Conservation (phyloP, 2,113 vertebrate genomes). For the Oncorhynchus keta region DNA sequence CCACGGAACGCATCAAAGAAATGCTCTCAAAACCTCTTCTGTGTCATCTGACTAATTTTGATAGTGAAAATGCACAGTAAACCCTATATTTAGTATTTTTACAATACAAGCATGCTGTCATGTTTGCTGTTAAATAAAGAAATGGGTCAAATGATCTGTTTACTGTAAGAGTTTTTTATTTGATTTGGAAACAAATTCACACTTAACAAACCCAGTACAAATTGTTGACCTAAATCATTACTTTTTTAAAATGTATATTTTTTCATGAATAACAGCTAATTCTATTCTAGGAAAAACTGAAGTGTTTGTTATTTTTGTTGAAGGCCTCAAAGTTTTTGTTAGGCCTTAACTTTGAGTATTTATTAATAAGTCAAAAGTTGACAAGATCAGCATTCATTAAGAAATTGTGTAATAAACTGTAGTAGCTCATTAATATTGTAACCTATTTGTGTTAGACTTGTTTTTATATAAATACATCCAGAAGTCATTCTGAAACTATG, state of each 20-base stretch:
- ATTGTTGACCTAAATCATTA: slow-evolving; percentile 20
- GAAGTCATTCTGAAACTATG: slow-evolving; percentile 97
- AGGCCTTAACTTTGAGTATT: not conserved
- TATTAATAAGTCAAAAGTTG: not conserved
- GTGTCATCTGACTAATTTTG: slow-evolving; percentile 69
- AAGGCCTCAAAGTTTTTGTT: slow-evolving; percentile 34
- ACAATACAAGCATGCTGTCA: slow-evolving; percentile 32
- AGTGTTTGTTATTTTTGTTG: slow-evolving; percentile 6
- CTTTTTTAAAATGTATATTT: slow-evolving; percentile 10
- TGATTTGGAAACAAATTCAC: slow-evolving; percentile 19
- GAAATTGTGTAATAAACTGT: not conserved
- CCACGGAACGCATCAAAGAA: slow-evolving; percentile 63
- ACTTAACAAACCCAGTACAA: slow-evolving; percentile 6
- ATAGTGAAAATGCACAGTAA: slow-evolving; percentile 45
- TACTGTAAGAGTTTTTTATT: slow-evolving; percentile 24
- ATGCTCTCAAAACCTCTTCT: slow-evolving; percentile 32
- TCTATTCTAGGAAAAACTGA: slow-evolving; percentile 30
- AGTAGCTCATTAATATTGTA: slow-evolving; percentile 13
- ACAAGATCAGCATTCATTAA: slow-evolving; percentile 43
- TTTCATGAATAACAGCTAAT: slow-evolving; percentile 51
- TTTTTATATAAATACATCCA: slow-evolving; percentile 98
- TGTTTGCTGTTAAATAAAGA: slow-evolving; percentile 16
- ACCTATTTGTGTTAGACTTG: slow-evolving; percentile 87
- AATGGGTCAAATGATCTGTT: slow-evolving; percentile 30
- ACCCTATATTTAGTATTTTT: slow-evolving; percentile 34